Conservation (phyloP, 2,113 vertebrate species). For the Scolopax mira region DNA sequence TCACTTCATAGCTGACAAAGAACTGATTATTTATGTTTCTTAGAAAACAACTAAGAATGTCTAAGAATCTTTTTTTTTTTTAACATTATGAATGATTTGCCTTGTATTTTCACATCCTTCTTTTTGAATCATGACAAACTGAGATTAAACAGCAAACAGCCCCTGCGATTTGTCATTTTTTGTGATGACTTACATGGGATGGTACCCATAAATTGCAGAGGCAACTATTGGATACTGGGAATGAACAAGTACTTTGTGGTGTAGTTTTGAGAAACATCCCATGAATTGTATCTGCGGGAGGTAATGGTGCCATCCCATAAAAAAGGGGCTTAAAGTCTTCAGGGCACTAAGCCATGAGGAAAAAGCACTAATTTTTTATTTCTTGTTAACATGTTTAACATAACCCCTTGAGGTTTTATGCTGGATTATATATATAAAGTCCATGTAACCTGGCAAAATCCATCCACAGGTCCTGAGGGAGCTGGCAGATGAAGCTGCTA, state of each 20-base stretch:
- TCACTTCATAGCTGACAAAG: constrained; percentile 36
- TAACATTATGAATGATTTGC: constrained; percentile 26
- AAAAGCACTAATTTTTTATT: neutral
- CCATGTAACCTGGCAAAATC: too few relatives aligned
- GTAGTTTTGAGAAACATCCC: neutral
- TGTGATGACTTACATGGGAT: constrained; percentile 43
- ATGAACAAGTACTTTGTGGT: neutral
- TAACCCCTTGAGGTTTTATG: neutral
- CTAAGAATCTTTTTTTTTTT: constrained; percentile 56
- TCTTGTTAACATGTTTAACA: neutral
- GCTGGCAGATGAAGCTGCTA: too few relatives aligned
- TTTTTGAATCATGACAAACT: constrained; percentile 43
- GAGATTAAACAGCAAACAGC: constrained; percentile 43
- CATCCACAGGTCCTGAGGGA: too few relatives aligned
- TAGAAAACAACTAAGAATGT: constrained; percentile 33
- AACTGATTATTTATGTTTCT: constrained; percentile 53
- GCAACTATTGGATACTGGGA: neutral
- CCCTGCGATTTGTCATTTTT: constrained; percentile 17
- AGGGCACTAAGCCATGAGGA: neutral
- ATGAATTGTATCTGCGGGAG: neutral
- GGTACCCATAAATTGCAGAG: constrained; percentile 55
- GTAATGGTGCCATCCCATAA: neutral
- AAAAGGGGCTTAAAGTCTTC: neutral
- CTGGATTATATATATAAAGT: neutral
- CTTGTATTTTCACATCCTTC: constrained; percentile 2